phyloP scores from a whole-genome alignment of 2,113 vertebrate species.

The Acanthisitta chloris region DNA sequence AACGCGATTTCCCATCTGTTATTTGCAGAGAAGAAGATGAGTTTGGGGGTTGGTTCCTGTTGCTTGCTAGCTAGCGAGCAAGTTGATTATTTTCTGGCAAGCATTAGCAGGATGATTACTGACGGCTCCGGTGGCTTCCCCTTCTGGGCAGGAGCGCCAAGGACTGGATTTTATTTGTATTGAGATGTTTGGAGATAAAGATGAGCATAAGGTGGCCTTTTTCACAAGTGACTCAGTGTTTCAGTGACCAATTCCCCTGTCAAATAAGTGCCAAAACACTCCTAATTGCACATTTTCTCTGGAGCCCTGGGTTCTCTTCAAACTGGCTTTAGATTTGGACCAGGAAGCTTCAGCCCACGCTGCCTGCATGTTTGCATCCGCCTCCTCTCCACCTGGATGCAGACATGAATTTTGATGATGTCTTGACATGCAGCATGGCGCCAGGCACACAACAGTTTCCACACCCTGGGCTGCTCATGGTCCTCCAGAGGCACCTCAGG shows the following conservation, averaged over 20 bases:
- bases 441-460: rapidly evolving
- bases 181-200: conserved; percentile 24
- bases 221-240: not conserved
- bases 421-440: not conserved
- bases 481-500: not conserved
- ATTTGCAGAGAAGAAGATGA: conserved; percentile 27
- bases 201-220: conserved; percentile 38
- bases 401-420: not conserved
- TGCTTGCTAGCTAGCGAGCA: not conserved
- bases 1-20: conserved; percentile 31
- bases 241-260: not conserved
- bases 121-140: not conserved
- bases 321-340: not conserved
- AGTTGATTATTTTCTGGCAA: conserved; percentile 52
- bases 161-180: conserved; percentile 18
- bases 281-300: not conserved
- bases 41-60: conserved; percentile 46
- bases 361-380: not conserved
- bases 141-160: conserved; percentile 2
- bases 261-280: not conserved
- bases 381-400: conserved; percentile 37
- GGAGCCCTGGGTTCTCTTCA: not conserved
- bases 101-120: not conserved
- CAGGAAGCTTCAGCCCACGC: conserved; percentile 45
- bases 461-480: not conserved